Base-by-base conservation (phyloP, 2,113 vertebrate species). In the Apus apus region DNA sequence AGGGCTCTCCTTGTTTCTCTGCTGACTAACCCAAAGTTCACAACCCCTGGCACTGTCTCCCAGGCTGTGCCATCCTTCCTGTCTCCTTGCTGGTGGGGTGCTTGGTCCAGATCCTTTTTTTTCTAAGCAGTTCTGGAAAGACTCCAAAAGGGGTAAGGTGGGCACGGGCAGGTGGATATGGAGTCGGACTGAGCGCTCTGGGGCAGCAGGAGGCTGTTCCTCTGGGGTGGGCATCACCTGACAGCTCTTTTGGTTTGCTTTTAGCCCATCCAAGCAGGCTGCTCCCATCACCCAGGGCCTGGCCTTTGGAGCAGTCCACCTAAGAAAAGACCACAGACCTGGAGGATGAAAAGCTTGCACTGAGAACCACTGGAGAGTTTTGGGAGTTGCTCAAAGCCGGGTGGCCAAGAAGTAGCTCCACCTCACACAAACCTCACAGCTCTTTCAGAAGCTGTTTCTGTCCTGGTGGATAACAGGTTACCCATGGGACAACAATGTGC, bases 141-240 rank as follows among this genome's bases (percentile, higher is more conserved):
- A 16, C 14, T 30, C 54, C 26, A 48, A 6, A 57, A 70, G 29
- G 17, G 6, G 16, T n/a, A 68, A 64, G 0, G 1, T 1, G 1
- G 16, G 16, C 7, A 45, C 34, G 53, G 32, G 43, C 36, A 53
- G 57, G 7, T 15, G 36, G 58, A 30, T 12, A 6, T 3, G 4
- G 66, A 56, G 48, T 5, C 36, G 58, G 10, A 20, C 25, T 0
- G 2, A 34, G 26, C 2, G 1, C 8, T 13, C 26, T 7, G 56
- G 15, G 2, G 14, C 12, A 43, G 72, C 29, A 23, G 71, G 43
- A 56, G 15, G 12, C 14, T 36, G 3, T 17, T 11, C 57, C n/a
- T 36, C 46, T 13, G 27, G 5, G 19, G 18, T 32, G 64, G 7
- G 17, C 11, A 1, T 13, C 22, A 34, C 57, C 26, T n/a, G 45